These are phyloP conservation scores for Lithophane semibrunnea DNA, from an alignment of 2,888 invertebrate genomes.

Conservation along the genomic window DNA sequence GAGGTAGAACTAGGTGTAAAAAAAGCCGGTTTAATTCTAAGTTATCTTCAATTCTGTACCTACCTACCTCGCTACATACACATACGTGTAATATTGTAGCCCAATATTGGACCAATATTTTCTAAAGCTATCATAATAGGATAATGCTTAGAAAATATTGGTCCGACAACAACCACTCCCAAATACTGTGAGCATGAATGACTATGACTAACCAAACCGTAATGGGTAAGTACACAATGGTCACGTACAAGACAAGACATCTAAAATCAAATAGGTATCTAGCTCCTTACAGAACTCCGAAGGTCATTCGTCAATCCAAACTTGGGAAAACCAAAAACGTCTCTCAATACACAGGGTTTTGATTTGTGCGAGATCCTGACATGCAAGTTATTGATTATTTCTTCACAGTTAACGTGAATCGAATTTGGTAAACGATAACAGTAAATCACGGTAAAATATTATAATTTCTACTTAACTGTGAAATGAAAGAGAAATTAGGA, in stretches of 20 bases:
- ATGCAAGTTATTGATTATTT: conserved; percentile 37
- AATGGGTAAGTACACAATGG: conserved; percentile 17
- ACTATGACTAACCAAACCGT: background rate
- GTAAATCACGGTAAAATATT: conserved; percentile 20
- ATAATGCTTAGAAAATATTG: background rate
- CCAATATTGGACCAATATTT: no score
- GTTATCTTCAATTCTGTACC: background rate
- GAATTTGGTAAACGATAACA: conserved; percentile 43
- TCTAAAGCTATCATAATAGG: no score
- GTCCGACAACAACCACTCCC: conserved; percentile 6
- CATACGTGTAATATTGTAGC: no score
- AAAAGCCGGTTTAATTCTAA: no score
- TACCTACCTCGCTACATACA: background rate
- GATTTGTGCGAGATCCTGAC: background rate
- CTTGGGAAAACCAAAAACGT: conserved; percentile 17
- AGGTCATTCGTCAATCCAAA: conserved; percentile 22
- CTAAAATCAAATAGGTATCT: no score
- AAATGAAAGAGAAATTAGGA: conserved; percentile 23
- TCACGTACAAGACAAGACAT: conserved; percentile 17
- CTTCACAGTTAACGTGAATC: conserved; percentile 46
- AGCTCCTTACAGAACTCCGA: conserved; percentile 3
- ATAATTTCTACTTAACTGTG: conserved; percentile 20
- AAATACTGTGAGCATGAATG: conserved; percentile 35
- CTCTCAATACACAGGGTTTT: conserved; percentile 17
- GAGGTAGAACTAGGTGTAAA: no score